Percentiles rank a stretch among this genome's conserved stretches.
Conservation (phyloP, 2,888 invertebrate genomes). For the Acronicta psi region DNA sequence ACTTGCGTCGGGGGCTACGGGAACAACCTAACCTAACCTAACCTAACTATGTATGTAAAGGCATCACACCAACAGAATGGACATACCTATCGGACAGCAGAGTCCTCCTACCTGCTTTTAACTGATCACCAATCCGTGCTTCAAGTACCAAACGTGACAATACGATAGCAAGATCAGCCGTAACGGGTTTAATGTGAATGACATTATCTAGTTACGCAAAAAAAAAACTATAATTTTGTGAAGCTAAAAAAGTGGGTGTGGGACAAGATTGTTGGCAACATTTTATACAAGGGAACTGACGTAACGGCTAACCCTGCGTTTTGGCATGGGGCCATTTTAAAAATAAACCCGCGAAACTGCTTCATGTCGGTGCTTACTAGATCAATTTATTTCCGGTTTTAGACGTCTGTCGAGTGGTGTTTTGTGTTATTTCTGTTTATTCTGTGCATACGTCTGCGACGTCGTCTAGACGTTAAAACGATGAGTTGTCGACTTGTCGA, state of each 20-base stretch:
- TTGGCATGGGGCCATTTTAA: constrained; percentile 78
- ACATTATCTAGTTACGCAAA: background rate
- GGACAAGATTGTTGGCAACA: constrained; percentile 54
- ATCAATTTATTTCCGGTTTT: constrained; percentile 69
- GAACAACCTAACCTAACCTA: no score
- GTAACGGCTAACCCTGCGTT: constrained; percentile 23
- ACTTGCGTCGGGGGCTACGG: no score
- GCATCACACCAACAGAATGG: no score
- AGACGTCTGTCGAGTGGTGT: constrained; percentile 12
- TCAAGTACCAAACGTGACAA: no score
- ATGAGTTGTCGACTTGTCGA: constrained; percentile 7
- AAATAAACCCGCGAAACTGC: constrained; percentile 74
- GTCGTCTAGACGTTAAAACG: constrained; percentile 26
- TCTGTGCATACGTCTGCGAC: constrained; percentile 28
- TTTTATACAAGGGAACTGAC: constrained; percentile 15
- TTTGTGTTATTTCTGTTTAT: constrained; percentile 27
- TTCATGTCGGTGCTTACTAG: constrained; percentile 51
- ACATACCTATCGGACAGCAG: no score
- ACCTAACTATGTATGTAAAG: no score
- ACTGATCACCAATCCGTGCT: no score
- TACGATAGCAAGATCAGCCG: no score
- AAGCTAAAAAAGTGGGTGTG: constrained; percentile 2
- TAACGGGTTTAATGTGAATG: background rate
- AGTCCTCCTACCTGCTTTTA: no score
- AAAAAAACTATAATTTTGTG: background rate